phyloP scores from a whole-genome alignment of 2,797 vertebrate genomes.

The Acipenser transmontanus region DNA sequence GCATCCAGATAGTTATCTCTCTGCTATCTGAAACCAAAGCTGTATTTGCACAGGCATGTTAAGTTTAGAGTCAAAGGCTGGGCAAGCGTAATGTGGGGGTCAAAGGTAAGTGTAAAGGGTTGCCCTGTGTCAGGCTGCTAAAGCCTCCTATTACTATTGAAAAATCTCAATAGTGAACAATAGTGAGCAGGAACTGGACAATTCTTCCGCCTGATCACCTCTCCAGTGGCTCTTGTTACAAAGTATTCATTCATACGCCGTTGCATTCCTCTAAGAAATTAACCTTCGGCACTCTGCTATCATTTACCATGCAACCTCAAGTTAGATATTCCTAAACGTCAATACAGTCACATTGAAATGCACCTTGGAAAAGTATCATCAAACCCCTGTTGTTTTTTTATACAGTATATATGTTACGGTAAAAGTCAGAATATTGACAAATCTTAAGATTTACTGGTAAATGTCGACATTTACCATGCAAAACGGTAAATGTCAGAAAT shows the following conservation, averaged over 20 bases:
- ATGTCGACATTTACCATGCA: no score
- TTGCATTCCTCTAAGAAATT: background rate
- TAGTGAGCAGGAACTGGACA: background rate
- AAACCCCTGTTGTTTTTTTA: no score
- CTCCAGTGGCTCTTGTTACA: background rate
- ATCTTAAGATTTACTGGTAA: no score
- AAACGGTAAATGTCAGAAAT: no score
- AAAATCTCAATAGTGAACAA: background rate
- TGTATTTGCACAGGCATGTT: slow-evolving; percentile 47
- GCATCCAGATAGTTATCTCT: slow-evolving; percentile 52
- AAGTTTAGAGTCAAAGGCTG: slow-evolving; percentile 46
- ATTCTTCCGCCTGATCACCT: background rate
- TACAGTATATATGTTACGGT: no score
- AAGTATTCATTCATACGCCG: background rate
- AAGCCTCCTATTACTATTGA: no score
- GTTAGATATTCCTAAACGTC: background rate
- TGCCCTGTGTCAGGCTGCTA: background rate
- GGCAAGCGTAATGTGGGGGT: slow-evolving; percentile 47
- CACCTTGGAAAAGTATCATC: no score
- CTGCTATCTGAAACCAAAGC: slow-evolving; percentile 48
- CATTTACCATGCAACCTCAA: background rate
- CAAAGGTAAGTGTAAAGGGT: slow-evolving; percentile 35
- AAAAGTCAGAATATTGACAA: no score
- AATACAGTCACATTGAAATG: no score
- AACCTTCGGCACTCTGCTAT: background rate